phyloP scores from a whole-genome alignment of 2,797 vertebrate species.

The Champsocephalus gunnari region DNA sequence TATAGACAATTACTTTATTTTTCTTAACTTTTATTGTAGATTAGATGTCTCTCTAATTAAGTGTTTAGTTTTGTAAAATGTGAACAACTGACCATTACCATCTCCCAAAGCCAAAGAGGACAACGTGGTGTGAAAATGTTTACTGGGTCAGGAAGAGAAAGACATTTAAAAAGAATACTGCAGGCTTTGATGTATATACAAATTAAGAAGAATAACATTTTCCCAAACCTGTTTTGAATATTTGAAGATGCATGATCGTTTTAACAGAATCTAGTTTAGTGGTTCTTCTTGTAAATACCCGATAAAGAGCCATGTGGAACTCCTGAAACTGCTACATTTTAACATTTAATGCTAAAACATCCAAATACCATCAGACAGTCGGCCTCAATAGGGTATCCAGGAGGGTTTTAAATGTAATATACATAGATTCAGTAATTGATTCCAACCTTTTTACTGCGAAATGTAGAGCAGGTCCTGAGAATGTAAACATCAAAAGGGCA shows the following conservation, averaged over 20 bases:
- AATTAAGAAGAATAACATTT: not conserved
- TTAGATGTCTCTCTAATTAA: not conserved
- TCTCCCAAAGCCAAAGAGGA: not conserved
- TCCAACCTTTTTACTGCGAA: not conserved
- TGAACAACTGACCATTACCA: not conserved
- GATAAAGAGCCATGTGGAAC: conserved; percentile 1
- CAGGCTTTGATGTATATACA: not conserved
- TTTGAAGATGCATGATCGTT: not conserved
- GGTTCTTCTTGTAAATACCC: not conserved
- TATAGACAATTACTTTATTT: not conserved
- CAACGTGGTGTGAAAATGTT: too few relatives aligned
- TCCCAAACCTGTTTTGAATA: not conserved
- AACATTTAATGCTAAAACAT: not conserved
- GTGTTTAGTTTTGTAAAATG: not conserved
- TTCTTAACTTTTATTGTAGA: not conserved
- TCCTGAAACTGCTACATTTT: not conserved
- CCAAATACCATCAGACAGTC: not conserved
- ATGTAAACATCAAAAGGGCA: not conserved
- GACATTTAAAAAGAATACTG: not conserved
- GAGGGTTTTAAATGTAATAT: not conserved
- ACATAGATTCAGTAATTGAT: not conserved
- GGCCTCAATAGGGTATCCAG: too few relatives aligned
- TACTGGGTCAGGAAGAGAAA: not conserved
- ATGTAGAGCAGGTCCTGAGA: not conserved
- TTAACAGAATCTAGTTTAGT: not conserved